Evolutionary conservation across 92 coral and sea anemone species (phyloP).

Genomic region (Montipora capitata): DNA sequence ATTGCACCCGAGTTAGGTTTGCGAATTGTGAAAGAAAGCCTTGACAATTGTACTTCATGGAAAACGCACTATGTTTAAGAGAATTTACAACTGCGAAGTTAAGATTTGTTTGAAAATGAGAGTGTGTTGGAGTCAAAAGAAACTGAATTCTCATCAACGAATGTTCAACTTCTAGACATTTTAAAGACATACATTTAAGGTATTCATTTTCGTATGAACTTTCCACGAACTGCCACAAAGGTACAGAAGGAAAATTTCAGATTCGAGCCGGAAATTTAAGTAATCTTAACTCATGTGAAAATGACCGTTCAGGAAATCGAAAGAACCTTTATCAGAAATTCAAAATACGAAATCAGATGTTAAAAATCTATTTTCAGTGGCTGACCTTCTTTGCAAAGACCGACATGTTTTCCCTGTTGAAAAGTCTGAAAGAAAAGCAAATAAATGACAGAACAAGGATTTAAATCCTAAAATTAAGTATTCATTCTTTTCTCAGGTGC

Average conservation of each 20-base stretch:
- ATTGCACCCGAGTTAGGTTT: neutral
- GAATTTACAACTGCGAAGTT: neutral
- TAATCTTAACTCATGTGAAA: neutral
- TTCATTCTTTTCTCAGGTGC: neutral
- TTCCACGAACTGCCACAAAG: too few relatives aligned
- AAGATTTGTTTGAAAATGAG: neutral
- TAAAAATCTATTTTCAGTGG: neutral
- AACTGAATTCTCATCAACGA: neutral
- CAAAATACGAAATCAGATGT: neutral
- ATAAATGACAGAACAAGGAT: constrained; percentile 4
- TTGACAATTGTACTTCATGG: neutral
- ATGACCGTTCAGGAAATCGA: neutral
- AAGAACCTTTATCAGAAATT: neutral
- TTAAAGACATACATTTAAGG: too few relatives aligned
- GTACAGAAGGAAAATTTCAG: neutral
- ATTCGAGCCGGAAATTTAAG: neutral
- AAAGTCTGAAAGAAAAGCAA: constrained; percentile 35
- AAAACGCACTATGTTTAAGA: neutral
- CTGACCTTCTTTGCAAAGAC: neutral
- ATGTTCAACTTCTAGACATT: neutral
- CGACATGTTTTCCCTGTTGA: neutral
- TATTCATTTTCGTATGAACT: too few relatives aligned
- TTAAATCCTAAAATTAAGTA: neutral
- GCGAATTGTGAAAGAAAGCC: neutral
- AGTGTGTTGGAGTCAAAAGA: neutral